Percentiles rank a stretch among this genome's conserved stretches.
These are phyloP conservation scores for Notolabrus celidotus DNA, from an alignment of 2,797 vertebrate species.

Conservation along the genomic window DNA sequence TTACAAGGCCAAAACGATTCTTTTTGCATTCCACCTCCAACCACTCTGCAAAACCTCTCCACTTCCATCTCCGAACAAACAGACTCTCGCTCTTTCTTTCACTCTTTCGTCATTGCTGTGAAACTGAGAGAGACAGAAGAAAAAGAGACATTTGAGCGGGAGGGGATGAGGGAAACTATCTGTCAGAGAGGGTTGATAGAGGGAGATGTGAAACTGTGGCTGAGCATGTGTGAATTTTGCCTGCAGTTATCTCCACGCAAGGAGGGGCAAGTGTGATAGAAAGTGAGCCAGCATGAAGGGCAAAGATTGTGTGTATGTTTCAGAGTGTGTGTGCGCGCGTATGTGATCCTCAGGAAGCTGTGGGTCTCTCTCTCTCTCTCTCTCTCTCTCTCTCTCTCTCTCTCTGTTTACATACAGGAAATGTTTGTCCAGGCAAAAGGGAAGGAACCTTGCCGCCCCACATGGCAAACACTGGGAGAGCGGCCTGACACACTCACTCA, in stretches of 20 bases:
- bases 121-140: slow-evolving; percentile 10
- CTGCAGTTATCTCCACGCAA: slow-evolving; percentile 57
- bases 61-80: slow-evolving; percentile 51
- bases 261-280: slow-evolving; percentile 48
- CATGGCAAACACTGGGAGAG: slow-evolving; percentile 74
- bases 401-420: slow-evolving; percentile 83
- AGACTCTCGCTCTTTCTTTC: slow-evolving; percentile 15
- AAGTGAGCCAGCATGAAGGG: slow-evolving; percentile 66
- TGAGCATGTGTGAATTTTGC: slow-evolving; percentile 51
- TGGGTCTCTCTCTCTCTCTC: slow-evolving; percentile 72
- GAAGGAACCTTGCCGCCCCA: slow-evolving; percentile 76
- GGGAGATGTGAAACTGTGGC: slow-evolving; percentile 1
- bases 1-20: slow-evolving; percentile 35
- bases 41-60: slow-evolving; percentile 49
- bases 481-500: slow-evolving; percentile 37
- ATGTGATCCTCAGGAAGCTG: slow-evolving; percentile 71
- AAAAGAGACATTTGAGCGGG: slow-evolving; percentile 25
- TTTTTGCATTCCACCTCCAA: slow-evolving; percentile 41
- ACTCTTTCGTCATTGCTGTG: slow-evolving; percentile 36
- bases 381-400: slow-evolving; percentile 39
- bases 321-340: slow-evolving; percentile 25
- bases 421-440: slow-evolving; percentile 85
- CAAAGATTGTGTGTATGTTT: slow-evolving; percentile 64
- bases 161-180: slow-evolving; percentile 35
- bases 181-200: slow-evolving; percentile 33